Conservation (phyloP, 2,888 invertebrate genomes). For the Rhagium mordax region DNA sequence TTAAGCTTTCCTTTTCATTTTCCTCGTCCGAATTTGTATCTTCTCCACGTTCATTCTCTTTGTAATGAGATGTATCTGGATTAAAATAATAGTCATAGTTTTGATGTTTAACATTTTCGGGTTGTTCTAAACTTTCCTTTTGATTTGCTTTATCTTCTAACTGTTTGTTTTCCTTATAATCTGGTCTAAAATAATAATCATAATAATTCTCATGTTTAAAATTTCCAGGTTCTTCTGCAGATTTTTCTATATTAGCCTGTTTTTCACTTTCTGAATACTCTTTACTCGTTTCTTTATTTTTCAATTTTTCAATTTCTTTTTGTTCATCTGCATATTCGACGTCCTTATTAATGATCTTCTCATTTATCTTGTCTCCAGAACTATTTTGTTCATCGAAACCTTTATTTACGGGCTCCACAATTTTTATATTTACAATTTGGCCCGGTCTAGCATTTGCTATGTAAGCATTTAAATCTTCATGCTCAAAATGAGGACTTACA, state of each 20-base stretch:
- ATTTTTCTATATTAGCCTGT: background rate
- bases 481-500: slow-evolving; percentile 1
- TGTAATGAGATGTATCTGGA: background rate
- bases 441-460: slow-evolving; percentile 25
- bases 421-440: slow-evolving; percentile 30
- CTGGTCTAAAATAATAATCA: slow-evolving; percentile 2
- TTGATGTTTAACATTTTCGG: slow-evolving; percentile 4
- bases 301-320: slow-evolving; percentile 19
- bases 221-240: background rate
- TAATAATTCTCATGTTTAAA: background rate
- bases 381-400: slow-evolving; percentile 23
- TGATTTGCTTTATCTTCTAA: background rate
- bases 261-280: slow-evolving; percentile 17
- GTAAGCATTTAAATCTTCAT: slow-evolving; percentile 20
- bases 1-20: slow-evolving; percentile 41
- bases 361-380: slow-evolving; percentile 17
- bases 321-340: slow-evolving; percentile 35
- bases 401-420: slow-evolving; percentile 35
- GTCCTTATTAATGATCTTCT: slow-evolving; percentile 30
- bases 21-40: slow-evolving; percentile 22
- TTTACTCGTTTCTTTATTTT: slow-evolving; percentile 20
- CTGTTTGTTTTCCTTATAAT: slow-evolving; percentile 18
- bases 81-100: slow-evolving; percentile 10
- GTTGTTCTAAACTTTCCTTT: background rate
- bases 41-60: slow-evolving; percentile 21